Evolutionary conservation across 2,113 vertebrate genomes (phyloP).

Genomic region (Alouatta palliata): DNA sequence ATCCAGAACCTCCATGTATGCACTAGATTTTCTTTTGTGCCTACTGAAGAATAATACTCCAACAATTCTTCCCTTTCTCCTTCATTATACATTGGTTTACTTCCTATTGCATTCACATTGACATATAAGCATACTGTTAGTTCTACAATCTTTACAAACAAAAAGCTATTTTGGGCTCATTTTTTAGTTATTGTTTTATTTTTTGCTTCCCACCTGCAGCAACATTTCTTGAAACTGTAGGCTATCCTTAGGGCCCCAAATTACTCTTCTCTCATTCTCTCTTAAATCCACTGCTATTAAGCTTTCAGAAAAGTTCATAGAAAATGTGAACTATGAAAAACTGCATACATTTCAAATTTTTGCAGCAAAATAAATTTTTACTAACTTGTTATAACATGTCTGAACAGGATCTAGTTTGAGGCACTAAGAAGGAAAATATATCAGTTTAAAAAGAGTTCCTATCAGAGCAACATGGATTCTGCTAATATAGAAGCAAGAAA

Average conservation of each 20-base stretch:
- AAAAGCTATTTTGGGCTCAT: not conserved
- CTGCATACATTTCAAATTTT: not conserved
- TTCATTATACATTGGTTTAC: not conserved
- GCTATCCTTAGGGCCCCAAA: not conserved
- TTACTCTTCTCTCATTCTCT: not conserved
- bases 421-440: not conserved
- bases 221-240: not conserved
- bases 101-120: not conserved
- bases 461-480: not conserved
- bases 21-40: not conserved
- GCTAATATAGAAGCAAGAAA: not conserved
- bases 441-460: not conserved
- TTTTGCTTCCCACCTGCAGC: not conserved
- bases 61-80: not conserved
- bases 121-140: not conserved
- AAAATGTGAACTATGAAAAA: not conserved
- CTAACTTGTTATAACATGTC: not conserved
- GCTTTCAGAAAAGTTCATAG: not conserved
- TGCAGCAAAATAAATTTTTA: not conserved
- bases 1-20: not conserved
- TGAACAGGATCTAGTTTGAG: not conserved
- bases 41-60: not conserved
- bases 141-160: not conserved
- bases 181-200: not conserved
- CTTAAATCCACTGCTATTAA: not conserved